A percentile compares a stretch with the other conserved stretches of the same genome.
phyloP scores from a whole-genome alignment of 2,888 invertebrate species.

The Macrophya annulata region DNA sequence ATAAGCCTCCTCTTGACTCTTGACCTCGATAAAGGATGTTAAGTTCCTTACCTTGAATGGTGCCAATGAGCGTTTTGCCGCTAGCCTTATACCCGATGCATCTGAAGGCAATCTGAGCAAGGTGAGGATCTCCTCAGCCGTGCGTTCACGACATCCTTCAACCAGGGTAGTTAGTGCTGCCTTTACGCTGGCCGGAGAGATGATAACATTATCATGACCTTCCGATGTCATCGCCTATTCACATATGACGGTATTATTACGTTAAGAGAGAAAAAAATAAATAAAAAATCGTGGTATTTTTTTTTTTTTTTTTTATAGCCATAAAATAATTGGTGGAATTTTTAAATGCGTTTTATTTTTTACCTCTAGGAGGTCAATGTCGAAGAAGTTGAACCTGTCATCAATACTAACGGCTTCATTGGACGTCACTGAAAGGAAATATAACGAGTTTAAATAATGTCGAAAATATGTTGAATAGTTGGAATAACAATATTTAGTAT shows the following conservation, averaged over 20 bases:
- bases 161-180: constrained; percentile 83
- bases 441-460: not conserved
- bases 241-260: not conserved
- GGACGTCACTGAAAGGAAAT: constrained; percentile 18
- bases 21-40: not conserved
- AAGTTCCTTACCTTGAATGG: constrained; percentile 76
- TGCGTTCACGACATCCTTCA: constrained; percentile 83
- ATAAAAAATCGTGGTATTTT: too few relatives aligned
- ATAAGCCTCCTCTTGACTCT: not conserved
- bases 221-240: constrained; percentile 65
- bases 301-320: not conserved
- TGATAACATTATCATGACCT: constrained; percentile 82
- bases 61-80: constrained; percentile 67
- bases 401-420: constrained; percentile 29
- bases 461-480: not conserved
- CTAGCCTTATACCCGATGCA: constrained; percentile 65
- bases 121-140: constrained; percentile 82
- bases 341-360: constrained; percentile 59
- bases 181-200: constrained; percentile 87
- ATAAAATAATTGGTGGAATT: not conserved
- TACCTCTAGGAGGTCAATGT: constrained; percentile 81
- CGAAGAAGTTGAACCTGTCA: constrained; percentile 81
- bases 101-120: constrained; percentile 82
- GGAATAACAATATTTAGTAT: not conserved
- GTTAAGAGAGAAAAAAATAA: not conserved